Percentiles rank a stretch among this genome's conserved stretches.
These are phyloP conservation scores for Drosophila mayri DNA, from an alignment of 1,140 invertebrate genomes.

Conservation along the genomic window DNA sequence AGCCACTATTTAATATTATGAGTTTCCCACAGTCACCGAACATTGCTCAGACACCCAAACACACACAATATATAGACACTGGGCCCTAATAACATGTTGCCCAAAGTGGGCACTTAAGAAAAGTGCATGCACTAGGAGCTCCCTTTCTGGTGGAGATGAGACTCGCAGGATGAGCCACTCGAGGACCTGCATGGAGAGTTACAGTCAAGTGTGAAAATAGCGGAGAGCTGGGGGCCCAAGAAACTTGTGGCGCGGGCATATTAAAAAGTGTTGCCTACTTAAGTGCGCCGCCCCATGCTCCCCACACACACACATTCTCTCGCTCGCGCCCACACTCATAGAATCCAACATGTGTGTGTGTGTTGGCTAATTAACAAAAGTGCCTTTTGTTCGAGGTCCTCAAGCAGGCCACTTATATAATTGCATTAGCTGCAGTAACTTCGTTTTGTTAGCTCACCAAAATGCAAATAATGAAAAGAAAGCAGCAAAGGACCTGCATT, in stretches of 20 bases:
- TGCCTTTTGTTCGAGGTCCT: conserved; percentile 69
- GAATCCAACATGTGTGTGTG: conserved; percentile 18
- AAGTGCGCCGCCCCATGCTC: conserved; percentile 32
- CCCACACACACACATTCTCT: conserved; percentile 7
- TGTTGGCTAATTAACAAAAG: conserved; percentile 77
- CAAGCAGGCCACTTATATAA: conserved; percentile 77
- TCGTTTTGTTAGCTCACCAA: conserved; percentile 56
- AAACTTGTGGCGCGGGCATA: conserved; percentile 48
- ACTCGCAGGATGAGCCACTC: conserved; percentile 38
- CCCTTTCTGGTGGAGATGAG: conserved; percentile 12
- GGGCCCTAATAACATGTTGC: conserved; percentile 66
- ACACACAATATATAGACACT: conserved; percentile 3
- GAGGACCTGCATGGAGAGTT: conserved; percentile 17
- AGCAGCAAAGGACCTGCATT: conserved; percentile 56
- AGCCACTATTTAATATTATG: conserved; percentile 56
- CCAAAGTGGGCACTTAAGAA: conserved; percentile 63
- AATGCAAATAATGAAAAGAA: conserved; percentile 77
- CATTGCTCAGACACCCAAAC: conserved; percentile 1
- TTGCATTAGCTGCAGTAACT: conserved; percentile 75
- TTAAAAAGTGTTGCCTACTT: conserved; percentile 63
- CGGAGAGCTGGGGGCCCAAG: conserved; percentile 33
- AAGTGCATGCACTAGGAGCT: conserved; percentile 23
- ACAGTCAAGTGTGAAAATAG: conserved; percentile 59
- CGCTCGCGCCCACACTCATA: not conserved
- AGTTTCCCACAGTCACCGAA: conserved; percentile 50